These are phyloP conservation scores for Telenomus remus DNA, from an alignment of 1,140 invertebrate species.

Conservation along the genomic window DNA sequence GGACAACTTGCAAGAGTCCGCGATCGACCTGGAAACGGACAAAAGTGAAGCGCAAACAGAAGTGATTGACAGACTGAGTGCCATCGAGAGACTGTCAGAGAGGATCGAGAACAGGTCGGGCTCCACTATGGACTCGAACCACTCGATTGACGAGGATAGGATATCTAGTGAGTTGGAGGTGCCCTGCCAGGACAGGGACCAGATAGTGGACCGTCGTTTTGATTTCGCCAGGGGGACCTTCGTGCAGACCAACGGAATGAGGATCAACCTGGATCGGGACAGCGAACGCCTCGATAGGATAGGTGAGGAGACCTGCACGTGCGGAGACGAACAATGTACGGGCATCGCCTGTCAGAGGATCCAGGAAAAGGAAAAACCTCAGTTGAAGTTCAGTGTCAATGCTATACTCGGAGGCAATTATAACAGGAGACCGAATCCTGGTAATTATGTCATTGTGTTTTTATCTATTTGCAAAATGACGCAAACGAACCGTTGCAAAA, in stretches of 20 bases:
- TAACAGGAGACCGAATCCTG: constrained; percentile 70
- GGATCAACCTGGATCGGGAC: constrained; percentile 59
- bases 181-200: constrained; percentile 58
- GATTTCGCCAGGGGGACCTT: constrained; percentile 61
- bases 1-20: constrained; percentile 22
- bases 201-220: constrained; percentile 62
- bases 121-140: constrained; percentile 68
- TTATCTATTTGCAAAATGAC: too few relatives aligned
- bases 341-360: constrained; percentile 64
- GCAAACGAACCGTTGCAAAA: too few relatives aligned
- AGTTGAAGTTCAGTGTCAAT: constrained; percentile 94
- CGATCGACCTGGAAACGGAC: constrained; percentile 59
- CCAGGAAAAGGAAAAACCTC: constrained; percentile 80
- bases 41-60: constrained; percentile 54
- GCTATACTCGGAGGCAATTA: constrained; percentile 86
- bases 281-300: constrained; percentile 65
- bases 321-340: constrained; percentile 69
- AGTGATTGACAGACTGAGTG: constrained; percentile 65
- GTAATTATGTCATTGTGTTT: constrained; percentile 55
- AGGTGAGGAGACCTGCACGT: constrained; percentile 68
- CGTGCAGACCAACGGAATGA: constrained; percentile 61
- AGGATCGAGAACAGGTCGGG: constrained; percentile 68
- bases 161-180: constrained; percentile 60
- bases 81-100: constrained; percentile 69
- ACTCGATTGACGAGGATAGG: constrained; percentile 69